Conservation (phyloP, 1,140 invertebrate genomes). For the Bombus confusus region DNA sequence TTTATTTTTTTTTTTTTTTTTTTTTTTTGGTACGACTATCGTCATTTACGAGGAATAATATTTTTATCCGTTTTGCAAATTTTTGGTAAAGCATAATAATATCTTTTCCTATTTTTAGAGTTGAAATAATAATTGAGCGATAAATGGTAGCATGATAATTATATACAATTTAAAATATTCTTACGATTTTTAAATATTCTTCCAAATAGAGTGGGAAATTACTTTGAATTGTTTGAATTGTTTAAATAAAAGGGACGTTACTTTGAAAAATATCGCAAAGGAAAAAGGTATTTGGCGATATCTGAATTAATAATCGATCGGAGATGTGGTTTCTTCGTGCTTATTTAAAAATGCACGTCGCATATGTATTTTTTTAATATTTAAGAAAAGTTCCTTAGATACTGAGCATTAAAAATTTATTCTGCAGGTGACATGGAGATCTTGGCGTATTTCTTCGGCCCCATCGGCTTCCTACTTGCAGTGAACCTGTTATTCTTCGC, state of each 20-base stretch:
- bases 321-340: not conserved
- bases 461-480: slow-evolving; percentile 88
- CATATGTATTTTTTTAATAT: not conserved
- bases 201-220: no score
- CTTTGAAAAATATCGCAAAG: rapidly evolving
- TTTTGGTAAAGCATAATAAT: not conserved
- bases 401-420: not conserved
- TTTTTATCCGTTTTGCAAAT: not conserved
- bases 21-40: not conserved
- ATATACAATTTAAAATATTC: no score
- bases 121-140: not conserved
- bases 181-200: no score
- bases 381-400: not conserved
- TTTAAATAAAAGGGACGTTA: no score
- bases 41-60: not conserved
- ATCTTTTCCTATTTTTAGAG: not conserved
- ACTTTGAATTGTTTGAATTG: no score
- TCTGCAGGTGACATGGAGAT: slow-evolving; percentile 88
- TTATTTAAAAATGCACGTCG: not conserved
- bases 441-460: slow-evolving; percentile 91
- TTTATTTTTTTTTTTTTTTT: no score
- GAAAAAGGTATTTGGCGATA: not conserved
- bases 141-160: no score
- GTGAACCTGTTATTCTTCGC: slow-evolving; percentile 90
- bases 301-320: not conserved